Percentiles rank a stretch among this genome's conserved stretches.
These are phyloP conservation scores for Chelmon rostratus DNA, from an alignment of 2,797 vertebrate species.

Conservation along the genomic window DNA sequence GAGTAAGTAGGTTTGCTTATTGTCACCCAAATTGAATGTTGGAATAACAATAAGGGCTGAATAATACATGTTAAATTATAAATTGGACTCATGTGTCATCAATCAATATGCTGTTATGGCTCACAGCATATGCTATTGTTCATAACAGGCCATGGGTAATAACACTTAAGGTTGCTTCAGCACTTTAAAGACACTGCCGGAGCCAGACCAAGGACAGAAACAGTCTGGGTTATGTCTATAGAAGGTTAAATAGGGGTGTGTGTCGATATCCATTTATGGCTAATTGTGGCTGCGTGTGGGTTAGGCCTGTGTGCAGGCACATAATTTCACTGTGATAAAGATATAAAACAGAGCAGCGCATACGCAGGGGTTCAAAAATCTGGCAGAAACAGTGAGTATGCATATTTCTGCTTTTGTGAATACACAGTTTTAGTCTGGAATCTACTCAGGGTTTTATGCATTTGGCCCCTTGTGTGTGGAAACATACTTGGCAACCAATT, in stretches of 20 bases:
- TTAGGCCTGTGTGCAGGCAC: slow-evolving; percentile 23
- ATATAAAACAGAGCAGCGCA: slow-evolving; percentile 26
- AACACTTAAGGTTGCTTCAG: slow-evolving; percentile 25
- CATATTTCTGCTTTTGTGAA: slow-evolving; percentile 37
- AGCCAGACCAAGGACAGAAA: slow-evolving; percentile 28
- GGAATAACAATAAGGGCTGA: slow-evolving; percentile 30
- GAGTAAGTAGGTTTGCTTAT: slow-evolving; percentile 7
- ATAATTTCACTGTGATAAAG: slow-evolving; percentile 34
- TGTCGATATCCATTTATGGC: slow-evolving; percentile 43
- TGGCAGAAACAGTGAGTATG: slow-evolving; percentile 14
- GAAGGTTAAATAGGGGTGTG: slow-evolving; percentile 47
- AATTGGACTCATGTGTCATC: slow-evolving; percentile 35
- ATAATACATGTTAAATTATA: slow-evolving; percentile 25
- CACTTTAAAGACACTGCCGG: slow-evolving; percentile 13
- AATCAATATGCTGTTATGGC: slow-evolving; percentile 24
- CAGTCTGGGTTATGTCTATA: slow-evolving; percentile 47
- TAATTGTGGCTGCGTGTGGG: slow-evolving; percentile 41
- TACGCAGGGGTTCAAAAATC: slow-evolving; percentile 9
- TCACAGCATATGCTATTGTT: slow-evolving; percentile 28
- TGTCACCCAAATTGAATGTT: slow-evolving; percentile 31
- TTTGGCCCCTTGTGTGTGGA: slow-evolving; percentile 36
- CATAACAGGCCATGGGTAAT: slow-evolving; percentile 14
- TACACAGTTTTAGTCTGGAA: slow-evolving; percentile 15
- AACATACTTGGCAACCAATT: slow-evolving; percentile 39
- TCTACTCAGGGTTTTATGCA: slow-evolving; percentile 16